phyloP scores from a whole-genome alignment of 2,113 vertebrate genomes.

The Dipodomys ordii region DNA sequence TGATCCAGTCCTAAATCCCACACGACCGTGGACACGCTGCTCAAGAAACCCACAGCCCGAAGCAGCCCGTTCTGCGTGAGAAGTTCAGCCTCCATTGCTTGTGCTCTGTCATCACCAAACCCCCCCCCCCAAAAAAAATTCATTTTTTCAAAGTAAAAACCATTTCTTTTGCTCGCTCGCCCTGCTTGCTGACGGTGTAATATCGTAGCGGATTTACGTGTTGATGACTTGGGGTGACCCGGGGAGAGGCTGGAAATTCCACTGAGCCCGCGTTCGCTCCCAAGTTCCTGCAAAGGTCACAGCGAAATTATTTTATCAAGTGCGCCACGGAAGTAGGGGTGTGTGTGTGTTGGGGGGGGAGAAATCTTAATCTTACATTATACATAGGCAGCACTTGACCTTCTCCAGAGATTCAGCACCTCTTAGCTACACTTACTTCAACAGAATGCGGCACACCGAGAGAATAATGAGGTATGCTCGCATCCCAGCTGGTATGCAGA shows the following conservation, averaged over 20 bases:
- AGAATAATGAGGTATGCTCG: constrained; percentile 68
- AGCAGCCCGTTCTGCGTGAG: neutral
- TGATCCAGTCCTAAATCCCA: neutral
- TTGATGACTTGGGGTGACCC: constrained; percentile 72
- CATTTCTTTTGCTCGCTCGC: constrained; percentile 54
- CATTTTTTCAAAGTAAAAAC: constrained; percentile 35
- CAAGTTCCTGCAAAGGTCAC: constrained; percentile 79
- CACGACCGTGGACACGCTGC: neutral
- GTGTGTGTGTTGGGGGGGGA: neutral
- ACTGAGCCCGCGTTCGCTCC: constrained; percentile 71
- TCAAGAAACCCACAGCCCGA: no score
- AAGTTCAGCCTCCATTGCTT: constrained; percentile 13
- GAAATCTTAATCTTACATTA: constrained; percentile 81
- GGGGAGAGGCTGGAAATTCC: constrained; percentile 73
- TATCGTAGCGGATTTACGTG: constrained; percentile 68
- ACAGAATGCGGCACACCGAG: constrained; percentile 66
- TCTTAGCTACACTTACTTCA: constrained; percentile 76
- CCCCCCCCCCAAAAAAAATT: no score
- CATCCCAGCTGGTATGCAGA: neutral
- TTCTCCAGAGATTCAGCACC: constrained; percentile 72
- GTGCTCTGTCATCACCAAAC: constrained; percentile 30
- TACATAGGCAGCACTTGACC: constrained; percentile 81
- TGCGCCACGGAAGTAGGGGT: constrained; percentile 49
- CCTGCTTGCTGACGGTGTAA: constrained; percentile 18
- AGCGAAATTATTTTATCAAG: constrained; percentile 83